Evolutionary conservation across 2,113 vertebrate species (phyloP).

Genomic region (Python bivittatus): DNA sequence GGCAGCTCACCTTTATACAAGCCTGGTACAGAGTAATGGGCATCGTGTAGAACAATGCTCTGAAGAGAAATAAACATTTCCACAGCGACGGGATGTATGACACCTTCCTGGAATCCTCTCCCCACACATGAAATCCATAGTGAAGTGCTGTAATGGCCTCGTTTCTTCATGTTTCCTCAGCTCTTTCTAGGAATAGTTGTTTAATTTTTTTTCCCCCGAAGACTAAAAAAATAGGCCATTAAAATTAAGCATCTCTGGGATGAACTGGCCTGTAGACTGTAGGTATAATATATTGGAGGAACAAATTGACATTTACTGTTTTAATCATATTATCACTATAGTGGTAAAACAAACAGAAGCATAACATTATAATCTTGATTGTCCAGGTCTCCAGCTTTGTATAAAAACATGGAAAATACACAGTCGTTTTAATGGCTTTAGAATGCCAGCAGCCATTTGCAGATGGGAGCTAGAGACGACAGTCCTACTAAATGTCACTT

Average conservation of each 20-base stretch:
- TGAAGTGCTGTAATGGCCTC: not conserved
- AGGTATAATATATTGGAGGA: conserved; percentile 34
- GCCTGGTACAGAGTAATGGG: conserved; percentile 9
- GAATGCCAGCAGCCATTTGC: conserved; percentile 38
- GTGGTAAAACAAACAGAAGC: conserved; percentile 51
- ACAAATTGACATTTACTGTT: conserved; percentile 53
- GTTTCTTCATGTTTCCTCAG: conserved; percentile 19
- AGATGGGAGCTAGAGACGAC: conserved; percentile 31
- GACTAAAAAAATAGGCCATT: conserved; percentile 7
- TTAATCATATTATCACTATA: conserved; percentile 28
- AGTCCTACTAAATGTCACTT: conserved; percentile 38
- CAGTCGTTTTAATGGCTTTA: conserved; percentile 42
- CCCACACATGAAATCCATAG: not conserved
- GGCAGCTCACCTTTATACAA: not conserved
- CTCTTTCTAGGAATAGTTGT: conserved; percentile 13
- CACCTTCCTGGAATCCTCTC: not conserved
- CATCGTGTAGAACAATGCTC: conserved; percentile 6
- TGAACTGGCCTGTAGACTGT: conserved; percentile 2
- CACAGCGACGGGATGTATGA: conserved; percentile 15
- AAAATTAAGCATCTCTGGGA: conserved; percentile 41
- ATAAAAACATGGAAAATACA: conserved; percentile 48
- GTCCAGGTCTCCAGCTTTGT: conserved; percentile 46
- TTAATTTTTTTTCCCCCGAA: conserved; percentile 27
- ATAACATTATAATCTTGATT: conserved; percentile 51
- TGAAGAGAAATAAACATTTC: conserved; percentile 34